Base-by-base conservation (phyloP, 2,113 vertebrate genomes). In the Myotis yumanensis region DNA sequence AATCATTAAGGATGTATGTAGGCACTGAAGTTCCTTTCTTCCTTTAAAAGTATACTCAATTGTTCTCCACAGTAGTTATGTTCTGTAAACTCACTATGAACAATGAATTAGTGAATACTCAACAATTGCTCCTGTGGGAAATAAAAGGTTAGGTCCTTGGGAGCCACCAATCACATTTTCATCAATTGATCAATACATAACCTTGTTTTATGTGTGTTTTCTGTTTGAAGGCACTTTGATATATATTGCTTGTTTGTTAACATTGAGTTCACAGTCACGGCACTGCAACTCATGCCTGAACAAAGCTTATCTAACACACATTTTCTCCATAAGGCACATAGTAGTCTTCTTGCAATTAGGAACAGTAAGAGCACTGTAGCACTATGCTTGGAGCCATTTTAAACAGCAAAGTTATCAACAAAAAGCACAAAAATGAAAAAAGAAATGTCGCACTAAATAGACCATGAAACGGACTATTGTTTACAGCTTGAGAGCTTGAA, bases 351-450 rank as follows among this genome's bases (percentile, higher is more conserved):
- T 20, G 22, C 59, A 62, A 30, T 88, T 43, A 76, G 28, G 35
- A 75, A 40, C 7, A 90, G 18, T 18, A 59, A 84, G 6, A 62
- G 32, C 25, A 84, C 28, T 85, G 80, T 9, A 80, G 64, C 48
- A 48, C 17, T 28, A 76, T 71, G 35, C 14, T 46, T 89, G 9
- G 66, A 48, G 43, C 84, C 52, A 87, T 84, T 68, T 83, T 69
- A 83, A 90, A 96, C 5, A 87, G 54, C 23, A 87, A 93, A 91
- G 84, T 93, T 51, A 76, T 43, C 51, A 54, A 62, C 25, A 81
- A 84, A 89, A 95, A 54, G 16, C 8, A 46, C 16, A 68, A 81
- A 83, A 88, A 73, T 20, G 35, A 64, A 40, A 73, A 84, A 88
- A 83, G 82, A 86, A 86, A 86, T 12, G 32, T 48, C 46, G 14